Evolutionary conservation across 2,797 vertebrate genomes (phyloP), one percentile per base, ranked within the genome.

Genomic region (Buphagus erythrorhynchus): DNA sequence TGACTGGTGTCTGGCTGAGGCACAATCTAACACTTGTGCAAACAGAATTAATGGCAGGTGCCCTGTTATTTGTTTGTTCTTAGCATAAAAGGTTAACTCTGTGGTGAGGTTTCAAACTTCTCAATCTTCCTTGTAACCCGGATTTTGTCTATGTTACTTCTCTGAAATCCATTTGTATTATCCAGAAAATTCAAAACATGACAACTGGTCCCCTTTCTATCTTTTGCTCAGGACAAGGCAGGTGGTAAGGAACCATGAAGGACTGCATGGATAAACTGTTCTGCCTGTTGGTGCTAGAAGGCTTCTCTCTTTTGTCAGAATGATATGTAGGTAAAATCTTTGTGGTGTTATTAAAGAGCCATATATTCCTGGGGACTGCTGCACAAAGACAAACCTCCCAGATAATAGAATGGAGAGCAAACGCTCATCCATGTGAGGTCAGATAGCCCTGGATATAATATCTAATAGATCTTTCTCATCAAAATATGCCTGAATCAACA

Each of bases 401-500:
- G 49, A 89, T 79, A 73, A 94, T 25, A 59, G 81, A 75, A 35
- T 48, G 68, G 65, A 88, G 72, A 91, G 57, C 22, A 95, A 93
- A 89, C 25, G 42, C 61, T 91, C 77, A 71, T 91, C 77, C 63
- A 10, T 49, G n/a, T 6, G 31, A 87, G 85, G 87, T 77, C 75
- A 93, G 68, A 80, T 36, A 90, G 58, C 69, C 54, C 55, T 72
- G 77, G 46, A 42, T 83, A 51, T 43, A 66, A 43, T 57, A 65
- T 42, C 68, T 80, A 43, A 52, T 46, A 59, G 59, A 68, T 76
- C 72, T 72, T 94, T 74, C 38, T 93, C 82, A 95, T 83, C 57
- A 95, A 68, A 95, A 86, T 71, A 51, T 71, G 45, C 68, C 82
- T 80, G 75, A 90, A 95, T 83, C 68, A 77, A 83, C 65, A 80